Evolutionary conservation across 2,113 vertebrate species (phyloP).

Genomic region (Cheirogaleus medius): DNA sequence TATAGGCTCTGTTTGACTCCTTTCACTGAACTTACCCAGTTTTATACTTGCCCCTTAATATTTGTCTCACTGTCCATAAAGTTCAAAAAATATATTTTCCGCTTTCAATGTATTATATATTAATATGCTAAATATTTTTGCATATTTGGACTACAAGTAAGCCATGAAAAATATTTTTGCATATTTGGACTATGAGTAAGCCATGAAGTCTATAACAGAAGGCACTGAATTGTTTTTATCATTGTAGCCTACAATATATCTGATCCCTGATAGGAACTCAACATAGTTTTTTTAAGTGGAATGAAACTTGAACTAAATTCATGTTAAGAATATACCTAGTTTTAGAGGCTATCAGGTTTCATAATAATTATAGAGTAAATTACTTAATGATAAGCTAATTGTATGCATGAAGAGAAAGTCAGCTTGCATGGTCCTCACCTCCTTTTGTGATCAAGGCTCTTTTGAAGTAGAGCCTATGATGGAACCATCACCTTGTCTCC

Average conservation of each 20-base stretch:
- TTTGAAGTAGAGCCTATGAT: not conserved
- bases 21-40: not conserved
- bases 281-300: not conserved
- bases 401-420: not conserved
- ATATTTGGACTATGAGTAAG: not conserved
- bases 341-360: not conserved
- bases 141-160: not conserved
- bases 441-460: not conserved
- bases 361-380: conserved; percentile 44
- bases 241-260: not conserved
- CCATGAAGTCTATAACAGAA: not conserved
- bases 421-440: not conserved
- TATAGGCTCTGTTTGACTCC: not conserved
- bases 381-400: conserved; percentile 31
- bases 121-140: not conserved
- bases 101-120: not conserved
- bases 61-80: not conserved
- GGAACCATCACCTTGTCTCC: rapidly evolving
- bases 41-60: not conserved
- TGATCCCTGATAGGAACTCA: not conserved
- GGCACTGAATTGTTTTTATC: not conserved
- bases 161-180: not conserved
- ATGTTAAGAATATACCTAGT: not conserved
- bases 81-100: not conserved
- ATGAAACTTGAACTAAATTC: not conserved